Evolutionary conservation across 2,888 invertebrate genomes (phyloP).

Genomic region (Cataglyphis altisquamis): DNA sequence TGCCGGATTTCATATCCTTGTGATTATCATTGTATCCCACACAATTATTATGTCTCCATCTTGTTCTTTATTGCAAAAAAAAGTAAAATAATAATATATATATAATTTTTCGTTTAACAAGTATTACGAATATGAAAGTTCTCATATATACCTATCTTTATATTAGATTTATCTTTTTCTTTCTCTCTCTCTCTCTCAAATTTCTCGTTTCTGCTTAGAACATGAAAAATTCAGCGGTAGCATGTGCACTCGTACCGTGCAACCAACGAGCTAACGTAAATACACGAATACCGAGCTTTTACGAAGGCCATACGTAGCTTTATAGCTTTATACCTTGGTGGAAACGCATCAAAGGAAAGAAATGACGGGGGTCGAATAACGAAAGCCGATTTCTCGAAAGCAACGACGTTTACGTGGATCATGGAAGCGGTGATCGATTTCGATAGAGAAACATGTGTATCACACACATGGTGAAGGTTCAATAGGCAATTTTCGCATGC

Average conservation of each 20-base stretch:
- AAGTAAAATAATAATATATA: not conserved
- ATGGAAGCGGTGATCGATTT: slow-evolving; percentile 18
- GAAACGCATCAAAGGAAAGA: slow-evolving; percentile 20
- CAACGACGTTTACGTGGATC: slow-evolving; percentile 9
- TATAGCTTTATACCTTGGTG: slow-evolving; percentile 5
- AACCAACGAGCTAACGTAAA: slow-evolving; percentile 46
- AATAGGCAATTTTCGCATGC: not conserved
- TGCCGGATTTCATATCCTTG: not conserved
- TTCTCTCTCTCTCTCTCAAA: not conserved
- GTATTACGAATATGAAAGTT: not conserved
- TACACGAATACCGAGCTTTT: slow-evolving; percentile 39
- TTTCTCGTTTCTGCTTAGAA: slow-evolving; percentile 34
- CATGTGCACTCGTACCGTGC: slow-evolving; percentile 10
- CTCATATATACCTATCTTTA: slow-evolving; percentile 23
- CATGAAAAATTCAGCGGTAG: slow-evolving; percentile 35
- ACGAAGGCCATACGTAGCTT: slow-evolving; percentile 12
- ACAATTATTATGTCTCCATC: not conserved
- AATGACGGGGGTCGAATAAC: slow-evolving; percentile 41
- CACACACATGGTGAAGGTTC: not conserved
- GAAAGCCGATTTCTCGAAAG: slow-evolving; percentile 39
- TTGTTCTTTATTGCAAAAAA: not conserved
- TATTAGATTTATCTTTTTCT: not conserved
- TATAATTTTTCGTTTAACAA: slow-evolving; percentile 1
- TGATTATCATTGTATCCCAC: not conserved
- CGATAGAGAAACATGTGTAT: not conserved